These are phyloP conservation scores for Ictidomys tridecemlineatus DNA, from an alignment of 2,113 vertebrate genomes.

Conservation along the genomic window DNA sequence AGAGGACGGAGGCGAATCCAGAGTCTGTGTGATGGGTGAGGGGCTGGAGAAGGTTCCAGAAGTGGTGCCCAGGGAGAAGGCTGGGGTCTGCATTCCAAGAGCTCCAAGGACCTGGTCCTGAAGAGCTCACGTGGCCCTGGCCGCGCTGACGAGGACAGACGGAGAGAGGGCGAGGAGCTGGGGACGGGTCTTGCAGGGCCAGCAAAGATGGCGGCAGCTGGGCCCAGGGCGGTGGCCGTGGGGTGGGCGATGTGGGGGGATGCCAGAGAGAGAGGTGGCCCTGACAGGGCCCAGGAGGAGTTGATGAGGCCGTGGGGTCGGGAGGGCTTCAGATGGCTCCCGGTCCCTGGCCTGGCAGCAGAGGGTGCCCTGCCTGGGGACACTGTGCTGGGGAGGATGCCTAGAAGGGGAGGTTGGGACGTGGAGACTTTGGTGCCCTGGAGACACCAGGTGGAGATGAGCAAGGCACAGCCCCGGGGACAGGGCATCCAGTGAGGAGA, in stretches of 20 bases:
- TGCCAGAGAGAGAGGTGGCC: neutral
- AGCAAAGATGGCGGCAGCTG: neutral
- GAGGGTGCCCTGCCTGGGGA: too few species aligned
- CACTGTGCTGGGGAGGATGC: too few species aligned
- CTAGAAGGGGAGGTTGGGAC: neutral
- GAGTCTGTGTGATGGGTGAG: too few species aligned
- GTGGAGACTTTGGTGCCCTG: neutral
- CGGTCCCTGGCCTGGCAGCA: too few species aligned
- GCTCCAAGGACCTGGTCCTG: neutral
- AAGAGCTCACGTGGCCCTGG: neutral
- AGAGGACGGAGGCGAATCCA: neutral
- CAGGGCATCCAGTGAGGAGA: neutral
- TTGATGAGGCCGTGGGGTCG: neutral
- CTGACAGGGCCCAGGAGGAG: neutral
- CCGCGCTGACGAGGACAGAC: neutral
- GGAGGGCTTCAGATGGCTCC: neutral
- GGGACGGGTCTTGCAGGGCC: neutral
- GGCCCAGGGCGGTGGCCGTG: accelerated
- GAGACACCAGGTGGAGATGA: neutral
- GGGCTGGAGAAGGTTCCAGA: neutral
- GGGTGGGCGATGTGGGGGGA: neutral
- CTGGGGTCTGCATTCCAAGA: neutral
- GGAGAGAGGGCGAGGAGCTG: accelerated
- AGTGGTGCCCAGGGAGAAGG: neutral
- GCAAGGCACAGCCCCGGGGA: accelerated